These are phyloP conservation scores for Neopelma chrysocephalum DNA, from an alignment of 2,797 vertebrate genomes.

Conservation along the genomic window DNA sequence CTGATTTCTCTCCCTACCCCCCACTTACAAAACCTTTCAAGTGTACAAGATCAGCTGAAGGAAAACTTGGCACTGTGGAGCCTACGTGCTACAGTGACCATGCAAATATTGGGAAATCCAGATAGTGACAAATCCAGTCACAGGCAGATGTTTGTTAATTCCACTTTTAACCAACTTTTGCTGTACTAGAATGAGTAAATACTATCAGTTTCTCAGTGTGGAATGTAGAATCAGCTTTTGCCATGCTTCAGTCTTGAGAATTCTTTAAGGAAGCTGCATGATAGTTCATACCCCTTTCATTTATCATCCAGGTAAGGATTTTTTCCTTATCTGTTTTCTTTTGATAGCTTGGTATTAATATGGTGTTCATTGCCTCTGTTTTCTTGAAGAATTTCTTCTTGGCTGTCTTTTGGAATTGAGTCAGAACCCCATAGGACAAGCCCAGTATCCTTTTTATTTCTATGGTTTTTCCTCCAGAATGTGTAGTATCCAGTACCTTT, in stretches of 20 bases:
- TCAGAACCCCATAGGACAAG: background rate
- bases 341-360: background rate
- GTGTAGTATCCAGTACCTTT: background rate
- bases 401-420: background rate
- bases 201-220: background rate
- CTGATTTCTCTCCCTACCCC: background rate
- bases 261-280: background rate
- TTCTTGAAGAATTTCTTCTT: background rate
- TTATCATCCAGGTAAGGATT: background rate
- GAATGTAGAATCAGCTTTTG: background rate
- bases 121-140: background rate
- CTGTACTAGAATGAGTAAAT: background rate
- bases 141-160: background rate
- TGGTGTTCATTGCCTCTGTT: background rate
- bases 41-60: background rate
- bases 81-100: background rate
- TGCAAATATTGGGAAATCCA: constrained; percentile 10
- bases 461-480: background rate
- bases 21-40: background rate
- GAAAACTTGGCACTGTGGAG: background rate
- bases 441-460: background rate
- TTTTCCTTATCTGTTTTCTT: constrained; percentile 8
- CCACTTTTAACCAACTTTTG: background rate
- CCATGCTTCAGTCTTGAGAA: background rate
- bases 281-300: background rate